Evolutionary conservation across 2,797 vertebrate genomes (phyloP).

Genomic region (Rhabdophis nuchalis): DNA sequence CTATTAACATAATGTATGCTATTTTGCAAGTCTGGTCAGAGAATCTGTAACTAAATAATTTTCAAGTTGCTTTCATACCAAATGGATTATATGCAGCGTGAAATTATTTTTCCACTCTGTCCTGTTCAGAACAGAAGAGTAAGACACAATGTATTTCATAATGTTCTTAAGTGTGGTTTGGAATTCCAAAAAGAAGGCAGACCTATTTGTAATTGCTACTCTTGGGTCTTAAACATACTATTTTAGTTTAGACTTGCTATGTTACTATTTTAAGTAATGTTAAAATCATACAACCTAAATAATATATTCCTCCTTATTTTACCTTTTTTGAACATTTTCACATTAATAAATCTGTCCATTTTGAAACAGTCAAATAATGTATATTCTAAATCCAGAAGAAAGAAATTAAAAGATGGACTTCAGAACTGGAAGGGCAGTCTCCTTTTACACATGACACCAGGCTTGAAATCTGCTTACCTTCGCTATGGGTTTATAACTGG

Average conservation of each 20-base stretch:
- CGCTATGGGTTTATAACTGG: too few relatives aligned
- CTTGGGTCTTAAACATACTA: constrained; percentile 60
- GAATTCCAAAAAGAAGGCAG: constrained; percentile 51
- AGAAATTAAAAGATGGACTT: background rate
- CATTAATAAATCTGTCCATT: constrained; percentile 61
- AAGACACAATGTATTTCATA: constrained; percentile 52
- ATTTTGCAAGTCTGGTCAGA: constrained; percentile 77
- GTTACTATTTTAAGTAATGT: constrained; percentile 16
- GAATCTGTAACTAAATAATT: constrained; percentile 80
- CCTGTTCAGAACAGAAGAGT: constrained; percentile 61
- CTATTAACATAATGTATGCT: constrained; percentile 77
- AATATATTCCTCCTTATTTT: constrained; percentile 47
- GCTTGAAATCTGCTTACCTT: too few relatives aligned
- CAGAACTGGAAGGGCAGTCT: background rate
- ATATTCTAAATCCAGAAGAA: constrained; percentile 45
- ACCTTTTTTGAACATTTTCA: constrained; percentile 72
- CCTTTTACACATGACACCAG: background rate
- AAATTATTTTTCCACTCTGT: constrained; percentile 73
- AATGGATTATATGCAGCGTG: constrained; percentile 78
- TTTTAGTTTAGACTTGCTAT: constrained; percentile 49
- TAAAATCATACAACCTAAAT: constrained; percentile 28
- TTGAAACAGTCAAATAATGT: constrained; percentile 73
- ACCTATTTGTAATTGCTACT: constrained; percentile 49
- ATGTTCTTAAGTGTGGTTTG: constrained; percentile 52
- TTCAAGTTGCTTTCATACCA: constrained; percentile 76